A percentile compares a stretch with the other conserved stretches of the same genome.
phyloP scores from a whole-genome alignment of 1,140 invertebrate species.

The Acromyrmex charruanus region DNA sequence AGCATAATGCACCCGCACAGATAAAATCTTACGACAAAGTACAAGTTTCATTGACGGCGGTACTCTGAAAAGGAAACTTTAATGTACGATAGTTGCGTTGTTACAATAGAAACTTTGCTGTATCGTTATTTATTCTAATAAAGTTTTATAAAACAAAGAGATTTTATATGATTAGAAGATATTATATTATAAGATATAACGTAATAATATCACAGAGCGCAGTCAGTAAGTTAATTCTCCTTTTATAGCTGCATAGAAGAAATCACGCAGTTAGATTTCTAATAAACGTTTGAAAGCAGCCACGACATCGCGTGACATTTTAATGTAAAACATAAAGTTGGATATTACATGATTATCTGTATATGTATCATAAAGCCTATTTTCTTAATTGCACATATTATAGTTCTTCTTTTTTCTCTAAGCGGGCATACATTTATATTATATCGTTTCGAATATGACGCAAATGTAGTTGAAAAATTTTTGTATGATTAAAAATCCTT shows the following conservation, averaged over 20 bases:
- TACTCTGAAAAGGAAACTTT: neutral
- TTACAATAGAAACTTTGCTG: neutral
- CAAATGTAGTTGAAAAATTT: neutral
- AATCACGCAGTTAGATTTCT: conserved; percentile 11
- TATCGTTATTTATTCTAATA: neutral
- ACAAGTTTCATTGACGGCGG: neutral
- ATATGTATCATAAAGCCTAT: conserved; percentile 12
- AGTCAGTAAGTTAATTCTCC: neutral
- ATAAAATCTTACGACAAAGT: conserved; percentile 13
- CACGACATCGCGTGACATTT: conserved; percentile 32
- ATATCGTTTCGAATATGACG: neutral
- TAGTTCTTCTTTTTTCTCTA: neutral
- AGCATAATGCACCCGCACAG: conserved; percentile 4
- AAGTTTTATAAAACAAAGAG: neutral
- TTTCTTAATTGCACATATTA: conserved; percentile 8
- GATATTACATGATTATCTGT: conserved; percentile 38
- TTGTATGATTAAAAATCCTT: neutral
- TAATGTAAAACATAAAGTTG: conserved; percentile 16
- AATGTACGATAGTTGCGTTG: neutral
- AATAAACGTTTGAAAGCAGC: conserved; percentile 7
- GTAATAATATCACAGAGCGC: too few relatives aligned
- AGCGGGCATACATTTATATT: neutral
- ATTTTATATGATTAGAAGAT: neutral
- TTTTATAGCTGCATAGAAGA: neutral
- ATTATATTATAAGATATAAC: neutral